Conservation (phyloP, 2,888 invertebrate genomes). For the Eueremaeus valkanovi region DNA sequence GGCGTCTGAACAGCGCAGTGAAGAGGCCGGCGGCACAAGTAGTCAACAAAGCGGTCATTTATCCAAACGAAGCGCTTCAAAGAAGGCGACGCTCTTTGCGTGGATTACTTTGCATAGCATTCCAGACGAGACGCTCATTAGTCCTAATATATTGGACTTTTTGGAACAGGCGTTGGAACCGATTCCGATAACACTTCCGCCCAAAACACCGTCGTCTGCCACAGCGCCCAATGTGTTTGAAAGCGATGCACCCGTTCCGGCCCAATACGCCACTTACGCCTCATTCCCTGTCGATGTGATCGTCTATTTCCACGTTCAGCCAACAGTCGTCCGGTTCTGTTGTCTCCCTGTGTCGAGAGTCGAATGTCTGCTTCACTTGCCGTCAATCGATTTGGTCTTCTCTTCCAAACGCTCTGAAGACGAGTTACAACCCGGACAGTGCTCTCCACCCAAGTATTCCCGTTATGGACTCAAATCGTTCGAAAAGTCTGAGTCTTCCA, state of each 20-base stretch:
- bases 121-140: slow-evolving; percentile 95
- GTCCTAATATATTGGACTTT: slow-evolving; percentile 93
- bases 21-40: slow-evolving; percentile 22
- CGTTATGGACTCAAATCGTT: not conserved
- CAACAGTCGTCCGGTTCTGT: slow-evolving; percentile 90
- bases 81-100: slow-evolving; percentile 83
- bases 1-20: not conserved
- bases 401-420: slow-evolving; percentile 84
- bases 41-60: slow-evolving; percentile 30
- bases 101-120: slow-evolving; percentile 96
- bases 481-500: no score
- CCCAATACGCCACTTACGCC: slow-evolving; percentile 55
- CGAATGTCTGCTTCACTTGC: slow-evolving; percentile 90
- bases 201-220: slow-evolving; percentile 42
- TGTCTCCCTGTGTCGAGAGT: slow-evolving; percentile 92
- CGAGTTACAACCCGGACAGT: slow-evolving; percentile 54
- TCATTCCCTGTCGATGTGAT: slow-evolving; percentile 98
- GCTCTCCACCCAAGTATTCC: slow-evolving; percentile 12
- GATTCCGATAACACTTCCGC: slow-evolving; percentile 62
- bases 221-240: slow-evolving; percentile 24
- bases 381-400: slow-evolving; percentile 94
- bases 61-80: slow-evolving; percentile 57
- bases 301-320: slow-evolving; percentile 97
- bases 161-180: slow-evolving; percentile 95
- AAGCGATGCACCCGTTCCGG: slow-evolving; percentile 43